Conservation (phyloP, 2,888 invertebrate species). For the Tenthredo distinguenda region DNA sequence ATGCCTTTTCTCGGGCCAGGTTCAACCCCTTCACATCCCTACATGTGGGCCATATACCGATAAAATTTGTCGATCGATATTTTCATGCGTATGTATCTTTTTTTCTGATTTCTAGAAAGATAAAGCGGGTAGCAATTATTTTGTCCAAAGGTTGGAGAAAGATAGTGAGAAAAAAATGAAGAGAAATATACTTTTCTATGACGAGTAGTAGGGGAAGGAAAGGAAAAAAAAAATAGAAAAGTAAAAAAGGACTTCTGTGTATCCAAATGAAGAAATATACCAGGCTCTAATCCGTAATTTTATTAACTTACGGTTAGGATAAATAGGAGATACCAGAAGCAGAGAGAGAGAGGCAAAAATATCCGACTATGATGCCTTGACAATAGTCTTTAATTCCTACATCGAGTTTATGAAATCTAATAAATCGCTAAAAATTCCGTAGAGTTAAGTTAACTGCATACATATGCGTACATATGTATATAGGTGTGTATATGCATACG, state of each 20-base stretch:
- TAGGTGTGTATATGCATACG: background rate
- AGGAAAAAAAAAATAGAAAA: background rate
- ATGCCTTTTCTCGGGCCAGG: background rate
- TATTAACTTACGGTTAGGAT: slow-evolving; percentile 29
- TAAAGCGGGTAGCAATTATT: background rate
- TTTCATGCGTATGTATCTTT: background rate
- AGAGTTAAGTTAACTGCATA: background rate
- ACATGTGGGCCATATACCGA: background rate
- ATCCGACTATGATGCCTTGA: slow-evolving; percentile 58
- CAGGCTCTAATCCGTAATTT: slow-evolving; percentile 48
- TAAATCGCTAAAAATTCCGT: slow-evolving; percentile 66
- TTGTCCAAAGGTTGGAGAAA: background rate
- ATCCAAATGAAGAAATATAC: slow-evolving; percentile 49
- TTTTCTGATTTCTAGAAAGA: background rate
- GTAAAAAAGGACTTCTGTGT: background rate
- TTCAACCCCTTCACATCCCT: background rate
- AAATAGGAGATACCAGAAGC: slow-evolving; percentile 38
- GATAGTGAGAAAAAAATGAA: background rate
- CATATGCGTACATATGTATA: background rate
- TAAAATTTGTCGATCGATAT: background rate
- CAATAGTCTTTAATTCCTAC: slow-evolving; percentile 71
- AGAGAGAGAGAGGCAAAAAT: slow-evolving; percentile 8
- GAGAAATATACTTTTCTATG: background rate
- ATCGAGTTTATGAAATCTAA: slow-evolving; percentile 67
- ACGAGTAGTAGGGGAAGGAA: background rate